Percentiles rank a stretch among this genome's conserved stretches.
phyloP scores from a whole-genome alignment of 2,113 vertebrate species.

The Canis aureus region DNA sequence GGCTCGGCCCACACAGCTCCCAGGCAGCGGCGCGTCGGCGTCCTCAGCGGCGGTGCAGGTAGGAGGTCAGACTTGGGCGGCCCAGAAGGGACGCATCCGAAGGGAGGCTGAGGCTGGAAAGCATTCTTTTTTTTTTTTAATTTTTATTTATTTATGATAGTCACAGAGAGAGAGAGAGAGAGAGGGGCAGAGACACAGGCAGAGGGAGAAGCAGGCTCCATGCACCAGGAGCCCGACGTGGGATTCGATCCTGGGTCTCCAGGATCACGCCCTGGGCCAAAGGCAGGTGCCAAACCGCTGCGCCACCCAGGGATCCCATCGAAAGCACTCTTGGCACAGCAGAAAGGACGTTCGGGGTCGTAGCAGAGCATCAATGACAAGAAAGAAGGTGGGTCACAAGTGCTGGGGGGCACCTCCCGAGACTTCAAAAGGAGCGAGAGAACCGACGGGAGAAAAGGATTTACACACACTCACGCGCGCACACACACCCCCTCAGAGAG shows the following conservation, averaged over 20 bases:
- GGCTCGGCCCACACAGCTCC: background rate
- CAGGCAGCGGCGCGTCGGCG: accelerated
- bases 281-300: too few species aligned
- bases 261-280: too few species aligned
- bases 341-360: background rate
- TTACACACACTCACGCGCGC: too few species aligned
- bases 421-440: slow-evolving; percentile 14
- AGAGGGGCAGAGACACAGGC: too few species aligned
- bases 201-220: too few species aligned
- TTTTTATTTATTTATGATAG: too few species aligned
- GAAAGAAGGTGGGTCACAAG: background rate
- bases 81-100: background rate
- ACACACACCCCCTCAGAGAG: background rate
- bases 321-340: background rate
- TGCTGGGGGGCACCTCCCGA: background rate
- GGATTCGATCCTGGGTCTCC: too few species aligned
- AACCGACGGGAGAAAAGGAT: background rate
- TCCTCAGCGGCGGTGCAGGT: too few species aligned
- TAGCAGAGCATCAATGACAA: background rate
- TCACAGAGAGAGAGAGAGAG: too few species aligned
- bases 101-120: background rate
- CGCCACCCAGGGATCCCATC: background rate
- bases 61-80: too few species aligned
- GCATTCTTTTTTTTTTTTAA: background rate
- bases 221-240: too few species aligned